Percentiles rank a stretch among this genome's conserved stretches.
These are phyloP conservation scores for Drosophila bifasciata DNA, from an alignment of 1,140 invertebrate genomes.

Conservation along the genomic window DNA sequence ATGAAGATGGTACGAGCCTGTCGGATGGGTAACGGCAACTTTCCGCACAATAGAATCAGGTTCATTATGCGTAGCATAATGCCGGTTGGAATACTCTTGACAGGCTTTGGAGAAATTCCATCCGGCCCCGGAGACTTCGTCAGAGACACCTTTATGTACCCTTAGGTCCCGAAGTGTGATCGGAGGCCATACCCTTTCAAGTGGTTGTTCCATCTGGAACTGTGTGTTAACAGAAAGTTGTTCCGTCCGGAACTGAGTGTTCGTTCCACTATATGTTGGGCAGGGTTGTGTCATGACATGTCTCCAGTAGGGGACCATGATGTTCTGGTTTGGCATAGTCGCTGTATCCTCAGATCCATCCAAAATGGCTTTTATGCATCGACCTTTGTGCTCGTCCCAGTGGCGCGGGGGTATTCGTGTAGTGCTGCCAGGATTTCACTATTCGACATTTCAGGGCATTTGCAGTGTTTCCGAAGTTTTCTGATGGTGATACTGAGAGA, in stretches of 20 bases:
- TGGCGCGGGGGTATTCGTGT: not conserved
- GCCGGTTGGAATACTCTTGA: constrained; percentile 15
- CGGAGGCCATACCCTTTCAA: constrained; percentile 17
- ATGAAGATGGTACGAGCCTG: constrained; percentile 36
- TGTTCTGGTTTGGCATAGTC: constrained; percentile 6
- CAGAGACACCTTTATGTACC: constrained; percentile 1
- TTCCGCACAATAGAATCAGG: constrained; percentile 31
- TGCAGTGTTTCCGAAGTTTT: constrained; percentile 1
- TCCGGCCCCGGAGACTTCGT: constrained; percentile 14
- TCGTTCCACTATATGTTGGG: not conserved
- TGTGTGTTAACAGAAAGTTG: not conserved
- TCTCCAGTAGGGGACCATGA: constrained; percentile 26
- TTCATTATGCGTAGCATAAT: constrained; percentile 46
- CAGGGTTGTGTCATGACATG: constrained; percentile 17
- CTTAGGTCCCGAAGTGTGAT: constrained; percentile 1
- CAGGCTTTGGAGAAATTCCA: constrained; percentile 12
- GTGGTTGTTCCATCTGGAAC: not conserved
- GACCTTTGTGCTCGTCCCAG: constrained; percentile 23
- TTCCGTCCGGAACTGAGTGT: not conserved
- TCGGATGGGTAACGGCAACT: constrained; percentile 18
- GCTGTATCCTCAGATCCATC: constrained; percentile 16
- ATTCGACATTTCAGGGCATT: not conserved
- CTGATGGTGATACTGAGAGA: not conserved
- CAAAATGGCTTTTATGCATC: constrained; percentile 17
- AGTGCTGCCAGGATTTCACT: constrained; percentile 8